Base-by-base conservation (phyloP, 1,140 invertebrate species). In the Bradysia coprophila region DNA sequence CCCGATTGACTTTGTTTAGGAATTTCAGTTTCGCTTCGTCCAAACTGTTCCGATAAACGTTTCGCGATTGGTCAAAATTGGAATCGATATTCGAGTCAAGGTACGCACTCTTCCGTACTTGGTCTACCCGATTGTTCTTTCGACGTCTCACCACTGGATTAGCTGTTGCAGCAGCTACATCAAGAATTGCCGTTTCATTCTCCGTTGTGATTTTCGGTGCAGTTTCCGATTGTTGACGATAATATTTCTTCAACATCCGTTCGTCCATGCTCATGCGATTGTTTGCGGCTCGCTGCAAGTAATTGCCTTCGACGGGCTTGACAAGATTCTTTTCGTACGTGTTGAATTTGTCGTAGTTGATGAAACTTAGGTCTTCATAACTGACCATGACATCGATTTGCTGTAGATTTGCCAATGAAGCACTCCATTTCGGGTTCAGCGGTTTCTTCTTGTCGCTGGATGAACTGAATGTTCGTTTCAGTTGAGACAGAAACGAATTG, bases 351-450 rank as follows among this genome's bases (percentile, higher is more conserved):
- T 61, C 58, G 32, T 61, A 61, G 43, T 61, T 55, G 11, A 61
- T 59, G 42, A 59, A 61, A 23, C 54, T 57, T 52, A 60, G 53
- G 40, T 61, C 59, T 41, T 55, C 52, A 48, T 61, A 61, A 41
- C 55, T 59, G 22, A 61, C 57, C 58, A 61, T 61, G 38, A 59
- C 58, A 36, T 61, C 58, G 31, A 61, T 56, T 22, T 58, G 58
- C 42, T 61, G 57, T 46, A 61, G 40, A 16, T 53, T 60, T 18
- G 57, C 54, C 46, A 61, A 38, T 4, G 58, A 61, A 13, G 57
- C 56, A 10, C 57, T 57, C 58, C 58, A 61, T 43, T 55, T 57
- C 32, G 57, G 52, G 36, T 60, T 60, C 42, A 57, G 45, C 40
- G 55, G 51, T 10, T 58, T 54, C 42, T 56, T 40, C 57, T 50